Evolutionary conservation across 2,888 invertebrate species (phyloP).

Genomic region (Drosophila borealis): DNA sequence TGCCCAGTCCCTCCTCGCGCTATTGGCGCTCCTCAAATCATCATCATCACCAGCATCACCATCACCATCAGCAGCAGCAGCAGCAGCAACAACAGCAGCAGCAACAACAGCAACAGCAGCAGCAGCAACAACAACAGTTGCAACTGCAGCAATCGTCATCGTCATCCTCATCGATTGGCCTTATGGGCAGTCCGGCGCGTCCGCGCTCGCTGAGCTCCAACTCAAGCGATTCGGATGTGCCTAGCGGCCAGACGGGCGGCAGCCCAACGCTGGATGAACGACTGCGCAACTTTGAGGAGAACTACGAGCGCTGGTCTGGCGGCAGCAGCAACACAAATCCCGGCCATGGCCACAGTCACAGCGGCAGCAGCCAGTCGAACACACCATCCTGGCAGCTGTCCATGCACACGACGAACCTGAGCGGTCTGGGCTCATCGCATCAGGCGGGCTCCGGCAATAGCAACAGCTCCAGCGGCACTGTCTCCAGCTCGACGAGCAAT

Average conservation of each 20-base stretch:
- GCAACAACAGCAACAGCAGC: conserved; percentile 41
- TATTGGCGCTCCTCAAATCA: conserved; percentile 79
- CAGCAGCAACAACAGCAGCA: conserved; percentile 54
- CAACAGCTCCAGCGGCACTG: conserved; percentile 85
- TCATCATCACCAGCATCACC: conserved; percentile 65
- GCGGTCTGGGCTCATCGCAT: conserved; percentile 50
- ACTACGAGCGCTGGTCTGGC: conserved; percentile 95
- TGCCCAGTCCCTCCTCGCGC: conserved; percentile 71
- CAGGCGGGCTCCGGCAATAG: conserved; percentile 59
- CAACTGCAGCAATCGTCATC: conserved; percentile 32
- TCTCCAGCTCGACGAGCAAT: conserved; percentile 85
- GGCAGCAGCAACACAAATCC: conserved; percentile 66
- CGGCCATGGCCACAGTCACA: conserved; percentile 84
- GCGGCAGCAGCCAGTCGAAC: conserved; percentile 45
- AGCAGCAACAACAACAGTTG: conserved; percentile 50
- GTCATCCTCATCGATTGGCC: conserved; percentile 84
- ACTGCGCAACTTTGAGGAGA: conserved; percentile 96
- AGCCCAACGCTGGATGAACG: conserved; percentile 95
- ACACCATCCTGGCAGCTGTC: conserved; percentile 84
- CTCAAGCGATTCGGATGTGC: conserved; percentile 88
- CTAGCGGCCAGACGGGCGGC: conserved; percentile 85
- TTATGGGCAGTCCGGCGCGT: conserved; percentile 87
- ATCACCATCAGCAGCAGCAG: conserved; percentile 52
- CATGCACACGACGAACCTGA: conserved; percentile 57
- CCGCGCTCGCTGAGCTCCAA: conserved; percentile 92